Base-by-base conservation (phyloP, 2,113 vertebrate genomes). In the Chunga burmeisteri region DNA sequence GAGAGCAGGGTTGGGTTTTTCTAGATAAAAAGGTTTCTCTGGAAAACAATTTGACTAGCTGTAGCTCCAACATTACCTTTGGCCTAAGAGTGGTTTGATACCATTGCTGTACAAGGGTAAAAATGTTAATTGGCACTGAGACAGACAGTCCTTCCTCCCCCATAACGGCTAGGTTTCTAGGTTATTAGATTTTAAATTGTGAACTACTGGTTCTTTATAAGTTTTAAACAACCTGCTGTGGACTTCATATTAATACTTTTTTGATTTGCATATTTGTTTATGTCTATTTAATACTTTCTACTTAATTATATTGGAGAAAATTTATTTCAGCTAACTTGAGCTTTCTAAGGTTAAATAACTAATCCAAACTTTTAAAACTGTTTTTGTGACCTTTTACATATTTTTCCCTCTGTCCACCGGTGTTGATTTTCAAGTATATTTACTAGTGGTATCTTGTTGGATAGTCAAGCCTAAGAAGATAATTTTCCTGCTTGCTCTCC, bases 331-430 rank as follows among this genome's bases (percentile, higher is more conserved):
- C 4, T 82, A 18, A 36, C 34, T 53, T 52, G 16, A 67, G 2
- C 20, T 72, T 85, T 79, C 25, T 55, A 13, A 61, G 7, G 5
- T 22, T 42, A 66, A 65, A 46, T 77, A 73, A 70, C 12, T 34
- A 66, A 80, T 50, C 11, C 21, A 73, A 34, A 6, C 4, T 32
- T n/a, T 29, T 49, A 2, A 6, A 74, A 25, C 26, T 27, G 3
- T 18, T 10, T 1, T 36, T 94, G 85, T 94, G 40, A 30, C 6
- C 4, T 3, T 77, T 9, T 4, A 0, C 3, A 1, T 11, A 3
- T 78, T 86, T 86, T 72, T 58, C 11, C 6, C 7, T 49, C n/a
- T 84, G 6, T 13, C 14, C 3, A 4, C 18, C 32, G 34, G 4
- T 12, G 11, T 27, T 77, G 26, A n/a, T 89, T 93, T 86, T 86